phyloP scores from a whole-genome alignment of 2,888 invertebrate species.

The Erynnis tages region DNA sequence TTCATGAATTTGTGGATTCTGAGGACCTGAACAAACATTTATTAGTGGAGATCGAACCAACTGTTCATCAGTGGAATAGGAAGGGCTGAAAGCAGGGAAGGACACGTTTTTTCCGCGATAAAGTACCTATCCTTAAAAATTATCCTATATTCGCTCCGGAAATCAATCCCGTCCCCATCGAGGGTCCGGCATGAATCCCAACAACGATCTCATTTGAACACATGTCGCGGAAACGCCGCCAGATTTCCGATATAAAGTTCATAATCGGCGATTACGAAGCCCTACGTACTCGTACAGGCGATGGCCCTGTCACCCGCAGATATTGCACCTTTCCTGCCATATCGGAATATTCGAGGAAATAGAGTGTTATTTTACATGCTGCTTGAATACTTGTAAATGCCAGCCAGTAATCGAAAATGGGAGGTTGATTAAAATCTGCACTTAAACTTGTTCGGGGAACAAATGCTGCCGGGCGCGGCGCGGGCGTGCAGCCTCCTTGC shows the following conservation, averaged over 20 bases:
- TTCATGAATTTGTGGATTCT: too few relatives aligned
- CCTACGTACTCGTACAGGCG: conserved; percentile 46
- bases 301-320: conserved; percentile 50
- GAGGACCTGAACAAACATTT: too few relatives aligned
- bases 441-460: too few relatives aligned
- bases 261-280: conserved; percentile 75
- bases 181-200: conserved; percentile 37
- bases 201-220: conserved; percentile 51
- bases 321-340: conserved; percentile 40
- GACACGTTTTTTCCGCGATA: too few relatives aligned
- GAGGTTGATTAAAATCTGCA: background rate
- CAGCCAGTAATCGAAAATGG: background rate
- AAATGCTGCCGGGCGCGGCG: too few relatives aligned
- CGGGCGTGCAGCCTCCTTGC: too few relatives aligned
- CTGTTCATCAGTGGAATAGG: too few relatives aligned
- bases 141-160: background rate
- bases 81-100: too few relatives aligned
- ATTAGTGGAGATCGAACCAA: too few relatives aligned
- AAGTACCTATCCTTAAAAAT: too few relatives aligned
- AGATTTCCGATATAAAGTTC: conserved; percentile 76
- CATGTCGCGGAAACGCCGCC: conserved; percentile 71
- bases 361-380: conserved; percentile 13
- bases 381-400: too few relatives aligned
- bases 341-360: conserved; percentile 16
- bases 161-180: conserved; percentile 6